Conservation (phyloP, 1,140 invertebrate species). For the Hirudo medicinalis region DNA sequence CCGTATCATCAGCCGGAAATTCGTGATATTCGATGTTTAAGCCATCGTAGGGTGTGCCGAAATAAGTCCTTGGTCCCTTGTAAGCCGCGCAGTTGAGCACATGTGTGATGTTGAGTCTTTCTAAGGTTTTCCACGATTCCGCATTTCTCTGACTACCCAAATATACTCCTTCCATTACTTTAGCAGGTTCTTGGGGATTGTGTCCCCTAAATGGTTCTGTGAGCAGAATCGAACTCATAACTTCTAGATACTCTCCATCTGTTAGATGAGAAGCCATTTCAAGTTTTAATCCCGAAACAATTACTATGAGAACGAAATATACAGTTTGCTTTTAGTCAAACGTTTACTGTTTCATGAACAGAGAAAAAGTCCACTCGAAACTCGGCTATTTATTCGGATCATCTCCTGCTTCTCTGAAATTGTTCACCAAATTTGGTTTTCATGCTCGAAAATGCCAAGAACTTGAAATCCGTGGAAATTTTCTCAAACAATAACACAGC, state of each 20-base stretch:
- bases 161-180: slow-evolving; percentile 18
- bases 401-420: no score
- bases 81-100: slow-evolving; percentile 24
- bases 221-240: slow-evolving; percentile 19
- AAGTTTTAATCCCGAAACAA: no score
- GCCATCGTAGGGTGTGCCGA: slow-evolving; percentile 20
- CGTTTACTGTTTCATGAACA: no score
- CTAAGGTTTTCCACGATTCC: slow-evolving; percentile 17
- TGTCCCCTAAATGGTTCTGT: slow-evolving; percentile 16
- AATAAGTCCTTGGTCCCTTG: slow-evolving; percentile 19
- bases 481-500: no score
- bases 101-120: slow-evolving; percentile 17
- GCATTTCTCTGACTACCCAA: slow-evolving; percentile 22
- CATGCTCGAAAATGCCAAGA: no score
- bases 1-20: slow-evolving; percentile 22
- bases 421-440: no score
- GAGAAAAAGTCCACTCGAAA: no score
- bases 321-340: no score
- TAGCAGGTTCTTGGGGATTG: slow-evolving; percentile 14
- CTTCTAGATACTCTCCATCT: slow-evolving; percentile 18
- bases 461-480: no score
- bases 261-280: background rate
- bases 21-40: slow-evolving; percentile 22
- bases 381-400: no score
- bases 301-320: no score